Evolutionary conservation across 2,797 vertebrate genomes (phyloP).

Genomic region (Anguilla pacifica): DNA sequence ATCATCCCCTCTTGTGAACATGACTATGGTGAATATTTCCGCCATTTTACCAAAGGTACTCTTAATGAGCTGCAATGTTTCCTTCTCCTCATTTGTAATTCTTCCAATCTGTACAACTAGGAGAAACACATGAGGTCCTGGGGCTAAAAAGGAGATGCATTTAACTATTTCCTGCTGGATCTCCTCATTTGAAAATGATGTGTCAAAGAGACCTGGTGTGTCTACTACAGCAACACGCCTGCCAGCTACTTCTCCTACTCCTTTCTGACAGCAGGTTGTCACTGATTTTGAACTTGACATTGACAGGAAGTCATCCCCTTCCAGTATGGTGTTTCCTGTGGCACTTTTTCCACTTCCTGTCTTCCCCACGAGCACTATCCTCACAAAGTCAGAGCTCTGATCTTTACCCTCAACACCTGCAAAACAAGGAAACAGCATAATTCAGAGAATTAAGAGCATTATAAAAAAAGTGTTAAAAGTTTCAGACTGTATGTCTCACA

Average conservation of each 20-base stretch:
- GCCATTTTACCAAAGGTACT: background rate
- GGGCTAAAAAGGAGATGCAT: constrained; percentile 11
- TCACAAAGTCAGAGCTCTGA: background rate
- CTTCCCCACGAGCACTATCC: constrained; percentile 53
- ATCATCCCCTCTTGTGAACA: background rate
- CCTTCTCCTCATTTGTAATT: constrained; percentile 5
- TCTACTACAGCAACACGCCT: constrained; percentile 23
- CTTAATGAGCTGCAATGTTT: background rate
- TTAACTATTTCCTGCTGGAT: constrained; percentile 19
- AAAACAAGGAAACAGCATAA: background rate
- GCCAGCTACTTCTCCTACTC: rapidly evolving
- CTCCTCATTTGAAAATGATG: rapidly evolving
- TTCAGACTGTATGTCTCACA: background rate
- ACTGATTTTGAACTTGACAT: background rate
- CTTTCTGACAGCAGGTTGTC: constrained; percentile 18
- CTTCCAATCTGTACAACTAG: constrained; percentile 2
- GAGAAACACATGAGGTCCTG: constrained; percentile 30
- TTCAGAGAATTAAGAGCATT: background rate
- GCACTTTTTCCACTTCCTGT: constrained; percentile 56
- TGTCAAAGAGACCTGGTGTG: constrained; percentile 51
- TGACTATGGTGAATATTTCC: background rate
- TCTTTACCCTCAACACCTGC: background rate
- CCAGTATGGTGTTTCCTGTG: constrained; percentile 51
- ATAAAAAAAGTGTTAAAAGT: background rate
- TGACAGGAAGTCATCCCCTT: background rate